Evolutionary conservation across 2,113 vertebrate species (phyloP).

Genomic region (Dryoscopus gambensis): DNA sequence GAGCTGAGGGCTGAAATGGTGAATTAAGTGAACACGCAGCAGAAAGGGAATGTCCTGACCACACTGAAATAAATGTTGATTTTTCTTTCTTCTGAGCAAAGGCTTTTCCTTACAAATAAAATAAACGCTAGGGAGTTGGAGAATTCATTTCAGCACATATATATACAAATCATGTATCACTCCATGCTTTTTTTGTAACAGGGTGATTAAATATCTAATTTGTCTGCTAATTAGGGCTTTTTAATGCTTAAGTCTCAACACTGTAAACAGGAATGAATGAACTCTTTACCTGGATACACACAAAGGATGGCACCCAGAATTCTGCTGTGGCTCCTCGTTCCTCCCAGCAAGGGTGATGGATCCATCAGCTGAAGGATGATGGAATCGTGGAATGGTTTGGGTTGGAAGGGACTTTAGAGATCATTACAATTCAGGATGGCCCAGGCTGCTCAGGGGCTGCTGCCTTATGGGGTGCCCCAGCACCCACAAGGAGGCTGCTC

Average conservation of each 20-base stretch:
- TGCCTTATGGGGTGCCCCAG: background rate
- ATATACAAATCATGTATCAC: no score
- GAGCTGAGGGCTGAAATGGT: background rate
- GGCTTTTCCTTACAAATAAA: background rate
- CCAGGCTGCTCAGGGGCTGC: background rate
- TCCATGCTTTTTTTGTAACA: background rate
- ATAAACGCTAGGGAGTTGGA: background rate
- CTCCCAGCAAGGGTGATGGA: background rate
- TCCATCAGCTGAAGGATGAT: background rate
- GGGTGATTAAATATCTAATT: background rate
- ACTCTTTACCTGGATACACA: background rate
- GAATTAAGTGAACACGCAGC: background rate
- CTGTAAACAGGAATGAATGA: background rate
- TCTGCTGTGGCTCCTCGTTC: background rate
- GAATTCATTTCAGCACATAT: background rate
- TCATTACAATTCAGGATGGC: background rate
- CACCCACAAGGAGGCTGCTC: background rate
- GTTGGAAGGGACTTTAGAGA: background rate
- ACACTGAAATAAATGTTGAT: background rate
- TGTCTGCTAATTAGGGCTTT: background rate
- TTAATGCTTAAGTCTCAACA: background rate
- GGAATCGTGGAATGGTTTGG: background rate
- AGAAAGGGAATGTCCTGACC: background rate
- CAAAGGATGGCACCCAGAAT: accelerated
- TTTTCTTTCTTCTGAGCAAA: background rate